Evolutionary conservation across 2,888 invertebrate genomes (phyloP), one percentile per base, ranked within the genome.

Genomic region (Nemotelus nigrinus): DNA sequence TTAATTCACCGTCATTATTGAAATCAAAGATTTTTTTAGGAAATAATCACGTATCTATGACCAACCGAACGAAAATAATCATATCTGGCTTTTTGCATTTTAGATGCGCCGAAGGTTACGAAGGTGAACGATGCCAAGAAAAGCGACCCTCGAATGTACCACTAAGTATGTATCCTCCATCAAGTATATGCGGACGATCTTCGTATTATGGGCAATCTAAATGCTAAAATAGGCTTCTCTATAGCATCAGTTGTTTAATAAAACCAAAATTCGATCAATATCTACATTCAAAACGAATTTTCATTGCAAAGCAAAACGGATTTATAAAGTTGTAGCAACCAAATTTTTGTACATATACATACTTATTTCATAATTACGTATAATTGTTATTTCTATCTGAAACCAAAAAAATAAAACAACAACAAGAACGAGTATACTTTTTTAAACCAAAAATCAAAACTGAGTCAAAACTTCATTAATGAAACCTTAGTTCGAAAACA

Each of bases 151-250:
- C 82, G 82, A 82, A 82, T 82, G 82, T 82, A 82, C 84, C 84
- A 83, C 85, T 86, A 84, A 86, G 87, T 87, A 87, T 85, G 87
- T 87, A 87, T 74, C 25, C 25, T 25, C 63, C 86, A 84, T 83
- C 85, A 86, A 86, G 84, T 83, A 74, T 85, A 83, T 85, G 85
- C 85, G 85, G 85, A 84, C 81, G 83, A 78, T 83, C 83, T 81
- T 84, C 84, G 83, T 86, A 81, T 85, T 85, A 83, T 81, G 87
- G 87, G 85, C 85, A 86, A 84, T 87, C 81, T 86, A 86, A 87
- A 84, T 87, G 87, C 86, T 87, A 87, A 86, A 87, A 86, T 85
- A 86, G 86, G 86, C 85, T 86, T 84, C 86, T 86, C 86, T 87
- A 87, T 87, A 87, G 87, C 87, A 87, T 84, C 84, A 81, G 78